Evolutionary conservation across 2,113 vertebrate species (phyloP).

Genomic region (Callipepla californica): DNA sequence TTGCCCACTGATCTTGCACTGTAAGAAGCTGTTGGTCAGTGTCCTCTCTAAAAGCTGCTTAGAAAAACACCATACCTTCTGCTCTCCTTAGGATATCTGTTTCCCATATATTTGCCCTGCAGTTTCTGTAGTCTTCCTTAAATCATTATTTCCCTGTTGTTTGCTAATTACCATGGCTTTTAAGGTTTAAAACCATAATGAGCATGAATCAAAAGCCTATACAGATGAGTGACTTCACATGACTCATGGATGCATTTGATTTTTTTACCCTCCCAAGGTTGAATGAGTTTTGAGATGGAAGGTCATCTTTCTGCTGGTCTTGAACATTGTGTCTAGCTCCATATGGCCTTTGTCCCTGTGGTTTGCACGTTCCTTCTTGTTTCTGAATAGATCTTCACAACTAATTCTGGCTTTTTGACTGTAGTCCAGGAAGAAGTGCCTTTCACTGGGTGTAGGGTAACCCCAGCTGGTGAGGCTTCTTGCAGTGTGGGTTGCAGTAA

Average conservation of each 20-base stretch:
- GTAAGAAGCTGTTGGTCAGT: not conserved
- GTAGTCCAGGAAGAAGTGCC: not conserved
- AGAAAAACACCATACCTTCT: not conserved
- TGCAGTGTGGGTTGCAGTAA: not conserved
- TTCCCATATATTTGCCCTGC: not conserved
- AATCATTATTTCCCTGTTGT: not conserved
- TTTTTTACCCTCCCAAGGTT: not conserved
- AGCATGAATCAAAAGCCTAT: not conserved
- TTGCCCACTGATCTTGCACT: not conserved
- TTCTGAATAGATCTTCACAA: not conserved
- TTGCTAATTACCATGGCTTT: not conserved
- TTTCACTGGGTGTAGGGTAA: not conserved
- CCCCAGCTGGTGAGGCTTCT: not conserved
- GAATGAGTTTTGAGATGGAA: not conserved
- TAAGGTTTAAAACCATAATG: not conserved
- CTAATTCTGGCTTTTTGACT: constrained; percentile 8
- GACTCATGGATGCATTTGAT: not conserved
- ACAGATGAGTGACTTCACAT: not conserved
- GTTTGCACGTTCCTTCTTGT: constrained; percentile 24
- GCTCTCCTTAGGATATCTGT: not conserved
- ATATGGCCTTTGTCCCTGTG: not conserved
- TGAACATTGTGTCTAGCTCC: not conserved
- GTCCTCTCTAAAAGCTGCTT: not conserved
- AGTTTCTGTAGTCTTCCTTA: not conserved
- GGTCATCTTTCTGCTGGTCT: not conserved